These are phyloP conservation scores for Varanus komodoensis DNA, from an alignment of 2,113 vertebrate genomes.

Conservation along the genomic window DNA sequence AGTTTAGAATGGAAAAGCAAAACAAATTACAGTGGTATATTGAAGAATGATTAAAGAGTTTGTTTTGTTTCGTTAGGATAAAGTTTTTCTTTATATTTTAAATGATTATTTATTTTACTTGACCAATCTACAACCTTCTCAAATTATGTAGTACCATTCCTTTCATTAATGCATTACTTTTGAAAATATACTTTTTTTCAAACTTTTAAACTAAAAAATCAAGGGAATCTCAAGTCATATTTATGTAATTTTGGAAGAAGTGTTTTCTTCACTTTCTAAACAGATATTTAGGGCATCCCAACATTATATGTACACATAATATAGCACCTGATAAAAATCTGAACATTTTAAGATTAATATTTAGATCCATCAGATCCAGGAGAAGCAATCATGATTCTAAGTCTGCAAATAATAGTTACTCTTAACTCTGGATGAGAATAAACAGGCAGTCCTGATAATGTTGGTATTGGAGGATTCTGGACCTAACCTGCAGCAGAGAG, in stretches of 20 bases:
- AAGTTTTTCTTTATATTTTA: slow-evolving; percentile 8
- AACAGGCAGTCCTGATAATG: background rate
- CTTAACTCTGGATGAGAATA: background rate
- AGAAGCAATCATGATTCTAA: background rate
- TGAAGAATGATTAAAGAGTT: slow-evolving; percentile 54
- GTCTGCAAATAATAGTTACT: background rate
- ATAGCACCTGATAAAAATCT: background rate
- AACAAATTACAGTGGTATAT: slow-evolving; percentile 35
- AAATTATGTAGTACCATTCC: slow-evolving; percentile 39
- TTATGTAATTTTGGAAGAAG: slow-evolving; percentile 12
- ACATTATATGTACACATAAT: background rate
- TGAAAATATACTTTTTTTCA: slow-evolving; percentile 33
- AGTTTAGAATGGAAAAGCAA: slow-evolving; percentile 33
- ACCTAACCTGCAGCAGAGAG: background rate
- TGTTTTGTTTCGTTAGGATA: background rate
- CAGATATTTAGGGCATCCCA: background rate
- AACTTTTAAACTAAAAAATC: slow-evolving; percentile 26
- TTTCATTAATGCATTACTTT: slow-evolving; percentile 39
- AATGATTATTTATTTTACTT: slow-evolving; percentile 4
- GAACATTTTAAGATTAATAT: accelerated
- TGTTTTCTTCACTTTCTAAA: background rate
- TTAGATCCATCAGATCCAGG: background rate
- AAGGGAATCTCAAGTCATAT: background rate
- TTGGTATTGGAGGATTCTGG: background rate
- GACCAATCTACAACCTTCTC: slow-evolving; percentile 25